These are phyloP conservation scores for Troides oblongomaculatus DNA, from an alignment of 2,888 invertebrate species.

Conservation along the genomic window DNA sequence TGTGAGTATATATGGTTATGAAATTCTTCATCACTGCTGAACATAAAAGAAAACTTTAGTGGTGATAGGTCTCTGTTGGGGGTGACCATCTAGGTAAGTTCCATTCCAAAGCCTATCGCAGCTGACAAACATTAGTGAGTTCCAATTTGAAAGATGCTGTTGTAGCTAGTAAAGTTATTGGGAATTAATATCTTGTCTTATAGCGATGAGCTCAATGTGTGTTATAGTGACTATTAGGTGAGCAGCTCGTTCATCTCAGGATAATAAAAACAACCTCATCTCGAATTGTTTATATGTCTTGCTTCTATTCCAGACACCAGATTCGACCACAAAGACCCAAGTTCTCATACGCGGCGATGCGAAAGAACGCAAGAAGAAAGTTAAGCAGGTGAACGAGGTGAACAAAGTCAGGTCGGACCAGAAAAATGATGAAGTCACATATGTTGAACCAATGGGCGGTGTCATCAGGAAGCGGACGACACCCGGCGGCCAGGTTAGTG, in stretches of 20 bases:
- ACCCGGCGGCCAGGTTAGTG: constrained; percentile 58
- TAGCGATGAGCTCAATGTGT: too few relatives aligned
- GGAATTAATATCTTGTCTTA: too few relatives aligned
- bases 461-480: constrained; percentile 58
- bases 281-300: too few relatives aligned
- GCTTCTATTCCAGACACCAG: constrained; percentile 59
- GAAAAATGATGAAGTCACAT: constrained; percentile 46
- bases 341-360: constrained; percentile 60
- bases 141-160: too few relatives aligned
- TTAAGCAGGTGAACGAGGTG: constrained; percentile 45
- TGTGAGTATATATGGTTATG: constrained; percentile 47
- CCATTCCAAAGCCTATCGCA: too few relatives aligned
- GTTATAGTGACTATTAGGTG: too few relatives aligned
- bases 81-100: too few relatives aligned
- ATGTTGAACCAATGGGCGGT: constrained; percentile 66
- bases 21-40: not conserved
- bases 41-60: too few relatives aligned
- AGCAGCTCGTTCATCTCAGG: not conserved
- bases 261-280: not conserved
- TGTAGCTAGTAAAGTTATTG: too few relatives aligned
- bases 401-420: constrained; percentile 48
- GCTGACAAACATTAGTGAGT: too few relatives aligned
- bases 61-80: too few relatives aligned
- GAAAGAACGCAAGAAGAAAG: constrained; percentile 42
- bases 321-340: constrained; percentile 76